phyloP scores from a whole-genome alignment of 1,140 invertebrate species.

The Sitophilus oryzae region DNA sequence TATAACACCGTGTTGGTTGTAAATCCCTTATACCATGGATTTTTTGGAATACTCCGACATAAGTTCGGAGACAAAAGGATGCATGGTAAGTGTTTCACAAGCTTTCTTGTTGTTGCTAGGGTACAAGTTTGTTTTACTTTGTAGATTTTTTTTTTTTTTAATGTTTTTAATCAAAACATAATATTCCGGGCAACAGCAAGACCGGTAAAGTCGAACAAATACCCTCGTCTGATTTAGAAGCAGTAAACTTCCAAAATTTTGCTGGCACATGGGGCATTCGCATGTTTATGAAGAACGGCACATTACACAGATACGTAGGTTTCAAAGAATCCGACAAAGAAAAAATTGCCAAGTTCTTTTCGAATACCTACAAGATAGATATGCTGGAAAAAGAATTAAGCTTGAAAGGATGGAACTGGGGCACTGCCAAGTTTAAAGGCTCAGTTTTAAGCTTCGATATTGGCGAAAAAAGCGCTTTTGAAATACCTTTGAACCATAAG shows the following conservation, averaged over 20 bases:
- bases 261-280: conserved; percentile 84
- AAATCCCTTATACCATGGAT: background rate
- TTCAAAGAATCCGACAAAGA: conserved; percentile 87
- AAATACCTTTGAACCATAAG: conserved; percentile 93
- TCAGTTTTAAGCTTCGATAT: conserved; percentile 90
- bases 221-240: conserved; percentile 74
- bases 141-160: conserved; percentile 78
- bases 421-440: conserved; percentile 89
- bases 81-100: conserved; percentile 10
- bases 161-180: conserved; percentile 86
- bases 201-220: conserved; percentile 96
- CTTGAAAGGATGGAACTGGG: conserved; percentile 99
- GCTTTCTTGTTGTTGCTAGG: background rate
- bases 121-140: conserved; percentile 17
- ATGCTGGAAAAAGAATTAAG: conserved; percentile 89
- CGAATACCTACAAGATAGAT: conserved; percentile 75
- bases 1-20: too few species aligned
- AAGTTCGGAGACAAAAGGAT: conserved; percentile 8
- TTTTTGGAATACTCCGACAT: background rate
- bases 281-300: conserved; percentile 86
- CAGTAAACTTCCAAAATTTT: conserved; percentile 89
- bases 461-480: conserved; percentile 84
- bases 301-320: conserved; percentile 85
- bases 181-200: conserved; percentile 88
- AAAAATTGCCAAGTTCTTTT: conserved; percentile 81